A percentile compares a stretch with the other conserved stretches of the same genome.
phyloP scores from a whole-genome alignment of 1,140 invertebrate genomes.

The Bathynomus jamesi region DNA sequence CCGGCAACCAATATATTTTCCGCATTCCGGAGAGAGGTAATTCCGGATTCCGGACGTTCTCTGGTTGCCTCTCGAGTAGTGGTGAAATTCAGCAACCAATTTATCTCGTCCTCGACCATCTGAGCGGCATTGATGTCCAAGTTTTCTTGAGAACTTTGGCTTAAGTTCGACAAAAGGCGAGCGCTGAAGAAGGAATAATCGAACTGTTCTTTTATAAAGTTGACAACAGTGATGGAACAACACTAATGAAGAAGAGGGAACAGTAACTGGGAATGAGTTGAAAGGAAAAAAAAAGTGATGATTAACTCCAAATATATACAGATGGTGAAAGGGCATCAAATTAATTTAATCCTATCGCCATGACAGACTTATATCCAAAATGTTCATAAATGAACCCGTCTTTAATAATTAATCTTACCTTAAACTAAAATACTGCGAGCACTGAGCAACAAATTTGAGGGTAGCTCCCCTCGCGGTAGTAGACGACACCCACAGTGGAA shows the following conservation, averaged over 20 bases:
- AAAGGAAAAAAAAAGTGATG: too few species aligned
- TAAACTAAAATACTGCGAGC: conserved; percentile 51
- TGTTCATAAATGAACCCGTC: too few species aligned
- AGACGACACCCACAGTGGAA: conserved; percentile 52
- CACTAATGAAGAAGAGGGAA: too few species aligned
- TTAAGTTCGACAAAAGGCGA: conserved; percentile 43
- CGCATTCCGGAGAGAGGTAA: conserved; percentile 37
- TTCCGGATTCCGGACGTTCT: conserved; percentile 24
- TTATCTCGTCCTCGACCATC: conserved; percentile 50
- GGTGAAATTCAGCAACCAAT: conserved; percentile 49
- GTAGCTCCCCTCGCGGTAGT: conserved; percentile 46
- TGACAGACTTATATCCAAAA: too few species aligned
- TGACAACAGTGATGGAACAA: too few species aligned
- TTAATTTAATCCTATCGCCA: too few species aligned
- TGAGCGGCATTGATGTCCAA: conserved; percentile 42
- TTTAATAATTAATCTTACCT: conserved; percentile 24
- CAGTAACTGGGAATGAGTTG: too few species aligned
- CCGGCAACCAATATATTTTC: conserved; percentile 48
- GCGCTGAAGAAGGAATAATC: conserved; percentile 13
- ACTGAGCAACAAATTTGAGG: conserved; percentile 47
- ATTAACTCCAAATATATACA: too few species aligned
- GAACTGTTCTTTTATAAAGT: too few species aligned
- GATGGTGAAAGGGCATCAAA: too few species aligned
- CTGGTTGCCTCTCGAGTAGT: conserved; percentile 19
- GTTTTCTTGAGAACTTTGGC: conserved; percentile 44